Evolutionary conservation across 2,113 vertebrate genomes (phyloP).

Genomic region (Phainopepla nitens): DNA sequence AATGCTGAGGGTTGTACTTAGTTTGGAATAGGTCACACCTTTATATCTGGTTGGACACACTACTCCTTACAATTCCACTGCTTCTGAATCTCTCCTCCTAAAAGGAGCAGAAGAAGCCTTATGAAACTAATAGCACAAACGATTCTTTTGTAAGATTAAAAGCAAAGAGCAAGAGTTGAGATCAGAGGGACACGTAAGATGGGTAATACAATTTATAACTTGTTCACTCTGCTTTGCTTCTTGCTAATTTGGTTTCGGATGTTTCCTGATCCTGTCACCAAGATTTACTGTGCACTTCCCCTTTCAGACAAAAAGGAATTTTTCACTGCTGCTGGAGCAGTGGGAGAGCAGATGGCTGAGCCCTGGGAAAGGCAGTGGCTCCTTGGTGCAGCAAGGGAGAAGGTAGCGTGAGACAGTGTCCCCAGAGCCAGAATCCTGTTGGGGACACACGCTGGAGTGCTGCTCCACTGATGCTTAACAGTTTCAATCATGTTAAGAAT

Average conservation of each 20-base stretch:
- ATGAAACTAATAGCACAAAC: neutral
- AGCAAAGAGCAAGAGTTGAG: neutral
- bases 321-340: neutral
- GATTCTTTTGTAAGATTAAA: neutral
- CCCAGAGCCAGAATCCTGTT: neutral
- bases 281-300: neutral
- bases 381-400: neutral
- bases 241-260: slow-evolving; percentile 23
- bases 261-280: neutral
- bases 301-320: slow-evolving; percentile 10
- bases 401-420: accelerated
- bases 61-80: neutral
- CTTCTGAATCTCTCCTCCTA: neutral
- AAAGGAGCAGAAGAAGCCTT: neutral
- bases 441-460: neutral
- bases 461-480: neutral
- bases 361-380: neutral
- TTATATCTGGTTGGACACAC: neutral
- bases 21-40: accelerated
- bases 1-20: neutral
- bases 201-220: neutral
- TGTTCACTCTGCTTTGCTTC: neutral
- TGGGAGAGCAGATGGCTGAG: slow-evolving; percentile 2
- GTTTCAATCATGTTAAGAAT: neutral
- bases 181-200: neutral